Evolutionary conservation across 2,797 vertebrate species (phyloP).

Genomic region (Rallus crepitans): DNA sequence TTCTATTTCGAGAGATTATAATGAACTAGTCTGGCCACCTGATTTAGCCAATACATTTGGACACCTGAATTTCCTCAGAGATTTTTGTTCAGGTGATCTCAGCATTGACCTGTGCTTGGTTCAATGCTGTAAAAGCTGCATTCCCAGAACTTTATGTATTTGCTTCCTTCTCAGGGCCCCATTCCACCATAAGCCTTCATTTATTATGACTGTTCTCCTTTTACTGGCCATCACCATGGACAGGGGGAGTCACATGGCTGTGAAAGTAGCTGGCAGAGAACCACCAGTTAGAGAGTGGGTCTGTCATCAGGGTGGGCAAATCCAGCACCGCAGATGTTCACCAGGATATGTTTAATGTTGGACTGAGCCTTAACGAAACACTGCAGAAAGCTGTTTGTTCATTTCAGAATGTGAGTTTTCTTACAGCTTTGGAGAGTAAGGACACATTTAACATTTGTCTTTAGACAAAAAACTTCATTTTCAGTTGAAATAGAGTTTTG

Average conservation of each 20-base stretch:
- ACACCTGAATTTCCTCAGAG: not conserved
- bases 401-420: not conserved
- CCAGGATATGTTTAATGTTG: not conserved
- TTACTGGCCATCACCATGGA: not conserved
- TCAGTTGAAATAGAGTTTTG: not conserved
- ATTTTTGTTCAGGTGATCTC: not conserved
- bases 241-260: fast-evolving
- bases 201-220: not conserved
- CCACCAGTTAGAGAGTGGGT: not conserved
- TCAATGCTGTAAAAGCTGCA: not conserved
- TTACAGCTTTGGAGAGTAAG: not conserved
- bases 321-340: not conserved
- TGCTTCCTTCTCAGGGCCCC: not conserved
- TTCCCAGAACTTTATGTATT: not conserved
- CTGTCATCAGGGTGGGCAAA: not conserved
- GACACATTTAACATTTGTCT: not conserved
- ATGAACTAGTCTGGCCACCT: not conserved
- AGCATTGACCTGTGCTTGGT: not conserved
- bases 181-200: not conserved
- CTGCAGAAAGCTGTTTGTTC: not conserved
- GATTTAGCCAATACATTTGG: not conserved
- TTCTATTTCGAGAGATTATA: not conserved
- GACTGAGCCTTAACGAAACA: not conserved
- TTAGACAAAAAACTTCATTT: not conserved
- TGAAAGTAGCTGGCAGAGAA: not conserved